These are phyloP conservation scores for Podarcis raffonei DNA, from an alignment of 2,113 vertebrate species.

Conservation along the genomic window DNA sequence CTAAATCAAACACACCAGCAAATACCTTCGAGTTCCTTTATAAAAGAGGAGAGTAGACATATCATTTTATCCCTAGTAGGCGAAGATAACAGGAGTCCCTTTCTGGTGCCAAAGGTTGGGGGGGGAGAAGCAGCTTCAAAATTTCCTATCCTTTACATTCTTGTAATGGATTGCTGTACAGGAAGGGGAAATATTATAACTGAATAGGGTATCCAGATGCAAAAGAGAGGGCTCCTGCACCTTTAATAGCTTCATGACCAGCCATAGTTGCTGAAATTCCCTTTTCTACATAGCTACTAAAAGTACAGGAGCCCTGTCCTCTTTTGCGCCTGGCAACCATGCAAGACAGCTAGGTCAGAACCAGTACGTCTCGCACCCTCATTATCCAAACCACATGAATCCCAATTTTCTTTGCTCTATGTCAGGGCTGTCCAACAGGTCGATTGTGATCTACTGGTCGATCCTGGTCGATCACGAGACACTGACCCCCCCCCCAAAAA, in stretches of 20 bases:
- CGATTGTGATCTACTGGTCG: too few relatives aligned
- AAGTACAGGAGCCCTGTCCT: not conserved
- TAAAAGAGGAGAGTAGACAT: not conserved
- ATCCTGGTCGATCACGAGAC: too few relatives aligned
- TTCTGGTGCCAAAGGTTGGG: not conserved
- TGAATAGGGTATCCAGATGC: not conserved
- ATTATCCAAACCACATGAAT: not conserved
- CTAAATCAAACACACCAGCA: not conserved
- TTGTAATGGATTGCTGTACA: not conserved
- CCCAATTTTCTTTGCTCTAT: not conserved
- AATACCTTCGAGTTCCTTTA: too few relatives aligned
- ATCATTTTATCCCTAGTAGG: not conserved
- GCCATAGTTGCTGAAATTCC: not conserved
- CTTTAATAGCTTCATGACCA: not conserved
- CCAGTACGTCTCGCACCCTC: not conserved
- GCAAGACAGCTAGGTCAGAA: not conserved
- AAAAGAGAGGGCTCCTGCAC: not conserved
- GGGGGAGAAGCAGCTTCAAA: not conserved
- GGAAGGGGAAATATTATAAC: not conserved
- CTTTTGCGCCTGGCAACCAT: not conserved
- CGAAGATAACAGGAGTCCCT: not conserved
- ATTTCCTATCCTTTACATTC: not conserved
- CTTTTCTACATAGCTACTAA: not conserved
- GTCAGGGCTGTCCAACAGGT: too few relatives aligned
- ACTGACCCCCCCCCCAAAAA: too few relatives aligned